Evolutionary conservation across 2,797 vertebrate species (phyloP).

Genomic region (Delichon dasypus): DNA sequence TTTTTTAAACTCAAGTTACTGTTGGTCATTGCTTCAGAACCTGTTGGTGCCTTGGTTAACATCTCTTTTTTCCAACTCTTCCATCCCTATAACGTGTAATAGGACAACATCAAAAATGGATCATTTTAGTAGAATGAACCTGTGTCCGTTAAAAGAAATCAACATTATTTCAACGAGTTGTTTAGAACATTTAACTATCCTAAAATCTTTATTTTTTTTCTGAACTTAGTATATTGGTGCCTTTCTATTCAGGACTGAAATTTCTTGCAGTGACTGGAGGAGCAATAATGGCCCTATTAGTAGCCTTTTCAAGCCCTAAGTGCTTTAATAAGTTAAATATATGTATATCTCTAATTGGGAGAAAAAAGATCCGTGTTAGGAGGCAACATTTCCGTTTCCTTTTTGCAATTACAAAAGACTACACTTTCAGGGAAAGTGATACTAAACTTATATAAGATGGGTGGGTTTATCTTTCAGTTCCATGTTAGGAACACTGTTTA

Average conservation of each 20-base stretch:
- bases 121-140: not conserved
- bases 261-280: not conserved
- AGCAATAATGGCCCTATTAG: not conserved
- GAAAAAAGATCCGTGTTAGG: not conserved
- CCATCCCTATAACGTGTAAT: not conserved
- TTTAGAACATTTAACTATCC: not conserved
- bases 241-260: not conserved
- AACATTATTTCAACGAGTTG: not conserved
- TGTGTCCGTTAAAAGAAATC: not conserved
- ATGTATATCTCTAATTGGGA: not conserved
- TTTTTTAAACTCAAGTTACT: not conserved
- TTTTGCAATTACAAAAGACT: not conserved
- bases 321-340: not conserved
- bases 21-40: not conserved
- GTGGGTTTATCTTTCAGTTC: not conserved
- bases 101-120: not conserved
- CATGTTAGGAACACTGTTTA: not conserved
- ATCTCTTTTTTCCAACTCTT: not conserved
- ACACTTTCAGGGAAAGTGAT: not conserved
- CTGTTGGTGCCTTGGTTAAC: not conserved
- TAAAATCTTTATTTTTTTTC: not conserved
- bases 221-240: not conserved
- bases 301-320: not conserved
- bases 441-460: not conserved
- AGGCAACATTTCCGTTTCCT: not conserved